phyloP scores from a whole-genome alignment of 53 echinoderm and acorn worm species.

The Hippasteria phrygiana region DNA sequence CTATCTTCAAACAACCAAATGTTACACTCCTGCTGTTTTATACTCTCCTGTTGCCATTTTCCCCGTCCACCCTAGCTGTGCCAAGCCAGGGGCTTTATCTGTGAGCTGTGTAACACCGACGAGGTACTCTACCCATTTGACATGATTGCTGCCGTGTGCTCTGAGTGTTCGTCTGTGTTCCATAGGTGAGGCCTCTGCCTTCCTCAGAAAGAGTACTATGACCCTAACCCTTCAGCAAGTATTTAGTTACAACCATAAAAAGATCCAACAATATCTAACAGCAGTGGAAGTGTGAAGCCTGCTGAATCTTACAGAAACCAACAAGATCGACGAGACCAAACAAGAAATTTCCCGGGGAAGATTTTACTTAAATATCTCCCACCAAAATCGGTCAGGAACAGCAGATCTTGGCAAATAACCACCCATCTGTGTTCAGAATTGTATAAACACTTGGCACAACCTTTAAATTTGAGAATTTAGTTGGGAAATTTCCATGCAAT shows the following conservation, averaged over 20 bases:
- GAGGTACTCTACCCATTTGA: slow-evolving; percentile 96
- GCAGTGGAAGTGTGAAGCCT: too few species aligned
- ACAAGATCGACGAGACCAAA: too few species aligned
- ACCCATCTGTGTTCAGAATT: too few species aligned
- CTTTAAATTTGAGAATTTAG: too few species aligned
- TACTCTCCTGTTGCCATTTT: not conserved
- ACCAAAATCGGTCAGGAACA: too few species aligned
- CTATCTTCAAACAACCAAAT: not conserved
- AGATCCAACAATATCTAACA: too few species aligned
- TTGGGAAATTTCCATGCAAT: too few species aligned
- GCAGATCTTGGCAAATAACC: too few species aligned
- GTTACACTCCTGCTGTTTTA: not conserved
- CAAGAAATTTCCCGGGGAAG: too few species aligned
- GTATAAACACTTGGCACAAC: too few species aligned
- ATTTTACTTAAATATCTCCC: too few species aligned
- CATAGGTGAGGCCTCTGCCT: slow-evolving; percentile 74
- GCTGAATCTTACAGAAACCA: too few species aligned
- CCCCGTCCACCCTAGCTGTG: slow-evolving; percentile 77
- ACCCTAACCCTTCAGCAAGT: not conserved
- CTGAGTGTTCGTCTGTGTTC: slow-evolving; percentile 81
- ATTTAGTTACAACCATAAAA: not conserved
- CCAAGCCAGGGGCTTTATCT: slow-evolving; percentile 93
- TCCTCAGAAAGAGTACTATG: not conserved
- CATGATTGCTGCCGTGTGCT: slow-evolving; percentile 85
- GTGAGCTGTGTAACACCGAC: slow-evolving; percentile 86